These are phyloP conservation scores for Selene dorsalis DNA, from an alignment of 2,797 vertebrate species.

Conservation along the genomic window DNA sequence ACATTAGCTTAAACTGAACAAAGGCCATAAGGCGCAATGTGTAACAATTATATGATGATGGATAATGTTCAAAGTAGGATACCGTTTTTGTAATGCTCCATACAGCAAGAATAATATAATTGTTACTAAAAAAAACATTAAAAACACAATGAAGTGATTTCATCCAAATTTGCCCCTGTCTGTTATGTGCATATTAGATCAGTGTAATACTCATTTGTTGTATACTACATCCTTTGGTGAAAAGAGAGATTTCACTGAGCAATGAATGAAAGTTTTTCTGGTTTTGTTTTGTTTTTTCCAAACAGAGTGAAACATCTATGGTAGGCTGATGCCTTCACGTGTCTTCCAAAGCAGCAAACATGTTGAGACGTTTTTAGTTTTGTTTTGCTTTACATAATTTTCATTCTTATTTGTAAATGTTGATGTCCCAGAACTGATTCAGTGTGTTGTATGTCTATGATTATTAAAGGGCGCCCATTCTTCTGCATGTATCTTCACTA, in stretches of 20 bases:
- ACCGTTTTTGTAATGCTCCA: neutral
- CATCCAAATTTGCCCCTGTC: neutral
- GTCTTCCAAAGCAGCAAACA: neutral
- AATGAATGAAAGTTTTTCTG: neutral
- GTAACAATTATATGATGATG: neutral
- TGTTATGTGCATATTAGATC: neutral
- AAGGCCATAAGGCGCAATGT: neutral
- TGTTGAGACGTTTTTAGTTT: neutral
- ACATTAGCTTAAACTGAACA: neutral
- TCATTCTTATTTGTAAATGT: neutral
- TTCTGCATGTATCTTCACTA: neutral
- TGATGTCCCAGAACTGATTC: neutral
- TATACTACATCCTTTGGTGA: no score
- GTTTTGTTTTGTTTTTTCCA: no score
- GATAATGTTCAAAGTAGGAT: neutral
- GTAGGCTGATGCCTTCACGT: no score
- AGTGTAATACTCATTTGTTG: no score
- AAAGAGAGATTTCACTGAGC: neutral
- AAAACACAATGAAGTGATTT: neutral
- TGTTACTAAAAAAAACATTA: neutral
- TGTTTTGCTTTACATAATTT: no score
- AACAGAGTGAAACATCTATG: neutral
- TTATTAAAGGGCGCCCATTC: neutral
- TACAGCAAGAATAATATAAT: neutral
- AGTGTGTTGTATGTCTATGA: neutral